Evolutionary conservation across 2,113 vertebrate species (phyloP).

Genomic region (Euleptes europaea): DNA sequence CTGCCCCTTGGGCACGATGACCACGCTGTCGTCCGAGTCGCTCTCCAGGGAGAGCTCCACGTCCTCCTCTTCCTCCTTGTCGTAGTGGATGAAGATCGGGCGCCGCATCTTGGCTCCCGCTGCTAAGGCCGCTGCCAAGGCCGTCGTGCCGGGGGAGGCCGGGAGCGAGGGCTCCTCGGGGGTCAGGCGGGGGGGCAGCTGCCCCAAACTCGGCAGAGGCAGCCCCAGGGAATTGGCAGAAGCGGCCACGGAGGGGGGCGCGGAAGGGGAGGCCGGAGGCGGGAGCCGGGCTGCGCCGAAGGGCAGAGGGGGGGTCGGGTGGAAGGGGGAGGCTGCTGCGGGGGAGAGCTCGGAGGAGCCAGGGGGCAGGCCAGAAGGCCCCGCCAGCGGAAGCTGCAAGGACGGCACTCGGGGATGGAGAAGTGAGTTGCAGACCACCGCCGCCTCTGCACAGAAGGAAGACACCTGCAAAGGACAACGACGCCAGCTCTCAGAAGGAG

Average conservation of each 20-base stretch:
- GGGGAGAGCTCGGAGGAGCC: constrained; percentile 27
- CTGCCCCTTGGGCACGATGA: constrained; percentile 88
- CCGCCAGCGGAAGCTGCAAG: constrained; percentile 74
- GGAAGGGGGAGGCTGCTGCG: constrained; percentile 51
- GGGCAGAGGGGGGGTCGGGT: constrained; percentile 59
- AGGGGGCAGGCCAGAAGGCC: constrained; percentile 13
- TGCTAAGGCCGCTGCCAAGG: constrained; percentile 65
- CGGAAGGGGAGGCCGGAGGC: constrained; percentile 52
- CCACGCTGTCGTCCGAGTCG: constrained; percentile 89
- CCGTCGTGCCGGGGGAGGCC: constrained; percentile 70
- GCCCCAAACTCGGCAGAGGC: constrained; percentile 1
- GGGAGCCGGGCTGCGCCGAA: constrained; percentile 69
- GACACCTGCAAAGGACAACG: constrained; percentile 75
- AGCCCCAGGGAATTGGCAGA: constrained; percentile 38
- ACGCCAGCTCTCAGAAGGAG: neutral
- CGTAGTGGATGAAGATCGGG: constrained; percentile 87
- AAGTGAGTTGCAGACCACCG: constrained; percentile 82
- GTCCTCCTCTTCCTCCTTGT: constrained; percentile 86
- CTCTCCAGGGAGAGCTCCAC: constrained; percentile 91
- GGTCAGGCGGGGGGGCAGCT: constrained; percentile 48
- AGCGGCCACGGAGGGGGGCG: neutral
- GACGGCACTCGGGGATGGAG: constrained; percentile 85
- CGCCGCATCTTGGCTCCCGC: constrained; percentile 72
- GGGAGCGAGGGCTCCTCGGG: constrained; percentile 63
- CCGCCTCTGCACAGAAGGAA: constrained; percentile 83